Evolutionary conservation across 1,140 invertebrate genomes (phyloP), one percentile per base, ranked within the genome.

Genomic region (Drosophila nannoptera): DNA sequence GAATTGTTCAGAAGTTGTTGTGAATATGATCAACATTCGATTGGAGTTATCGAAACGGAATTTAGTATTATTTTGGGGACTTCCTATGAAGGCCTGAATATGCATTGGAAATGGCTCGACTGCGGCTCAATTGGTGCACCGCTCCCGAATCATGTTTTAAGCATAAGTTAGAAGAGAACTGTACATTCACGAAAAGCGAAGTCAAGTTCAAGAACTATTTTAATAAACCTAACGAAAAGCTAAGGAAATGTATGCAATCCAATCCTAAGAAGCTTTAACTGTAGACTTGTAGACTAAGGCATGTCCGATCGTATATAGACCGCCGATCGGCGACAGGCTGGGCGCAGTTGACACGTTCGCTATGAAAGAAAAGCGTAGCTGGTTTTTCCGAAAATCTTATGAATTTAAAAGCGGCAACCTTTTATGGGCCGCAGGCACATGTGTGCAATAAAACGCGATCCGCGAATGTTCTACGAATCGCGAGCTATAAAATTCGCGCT

Each of bases 341-440:
- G 56, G 56, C 58, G 50, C 36, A 59, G 32, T 52, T 22, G 35
- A 35, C 49, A 40, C 9, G 36, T 40, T 14, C 38, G 46, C 45
- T 46, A 84, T 84, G 80, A 86, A 86, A 46, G 81, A 77, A 84
- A 77, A 68, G 42, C 49, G 62, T 69, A 56, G 54, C 77, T 75
- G 84, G 84, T 70, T 87, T 87, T 87, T 50, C 84, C 84, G 65
- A 83, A 87, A 87, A 81, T 84, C 77, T 87, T 84, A 87, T 87
- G 84, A 87, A 87, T 87, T 84, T 87, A 81, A 87, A 87, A 67
- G 58, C 22, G 56, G 11, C 38, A 70, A 63, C 8, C 11, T 55
- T 80, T 84, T 86, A 86, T 72, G 61, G 59, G 22, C 4, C 36
- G 11, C 36, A 58, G 54, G 48, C 64, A 77, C 81, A 86, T 76